Conservation (phyloP, 2,888 invertebrate genomes). For the Cephus spinipes region DNA sequence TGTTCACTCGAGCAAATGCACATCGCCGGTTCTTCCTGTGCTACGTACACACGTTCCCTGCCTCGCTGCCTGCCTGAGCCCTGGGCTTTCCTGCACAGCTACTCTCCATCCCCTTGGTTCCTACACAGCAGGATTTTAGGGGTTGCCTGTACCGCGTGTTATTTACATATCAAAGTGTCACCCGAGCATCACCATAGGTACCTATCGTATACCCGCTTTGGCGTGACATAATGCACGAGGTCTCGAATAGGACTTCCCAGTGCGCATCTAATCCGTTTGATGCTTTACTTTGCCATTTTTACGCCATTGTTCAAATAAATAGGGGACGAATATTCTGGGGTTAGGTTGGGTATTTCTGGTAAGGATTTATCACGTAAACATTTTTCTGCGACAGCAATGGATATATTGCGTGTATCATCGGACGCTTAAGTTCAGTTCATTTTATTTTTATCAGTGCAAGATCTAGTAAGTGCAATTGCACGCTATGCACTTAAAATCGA, state of each 20-base stretch:
- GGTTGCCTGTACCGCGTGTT: conserved; percentile 56
- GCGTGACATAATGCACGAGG: conserved; percentile 31
- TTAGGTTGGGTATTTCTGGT: no score
- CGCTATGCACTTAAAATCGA: no score
- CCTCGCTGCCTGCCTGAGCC: conserved; percentile 28
- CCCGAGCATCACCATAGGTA: conserved; percentile 12
- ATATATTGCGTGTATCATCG: no score
- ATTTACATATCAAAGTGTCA: conserved; percentile 67
- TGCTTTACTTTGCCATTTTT: conserved; percentile 38
- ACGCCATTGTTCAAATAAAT: no score
- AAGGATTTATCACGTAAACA: no score
- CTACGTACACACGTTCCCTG: conserved; percentile 18
- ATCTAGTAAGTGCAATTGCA: no score
- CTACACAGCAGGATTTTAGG: background rate
- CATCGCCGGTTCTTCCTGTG: conserved; percentile 45
- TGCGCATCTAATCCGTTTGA: conserved; percentile 33
- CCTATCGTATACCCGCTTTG: conserved; percentile 26
- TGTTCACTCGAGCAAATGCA: conserved; percentile 64
- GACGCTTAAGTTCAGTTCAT: no score
- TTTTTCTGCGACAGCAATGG: no score
- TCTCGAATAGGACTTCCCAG: conserved; percentile 14
- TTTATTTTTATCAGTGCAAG: no score
- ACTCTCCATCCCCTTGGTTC: conserved; percentile 26
- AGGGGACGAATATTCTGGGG: no score
- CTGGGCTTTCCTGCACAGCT: conserved; percentile 29